These are phyloP conservation scores for Epicampocera succincta DNA, from an alignment of 2,888 invertebrate genomes.

Conservation along the genomic window DNA sequence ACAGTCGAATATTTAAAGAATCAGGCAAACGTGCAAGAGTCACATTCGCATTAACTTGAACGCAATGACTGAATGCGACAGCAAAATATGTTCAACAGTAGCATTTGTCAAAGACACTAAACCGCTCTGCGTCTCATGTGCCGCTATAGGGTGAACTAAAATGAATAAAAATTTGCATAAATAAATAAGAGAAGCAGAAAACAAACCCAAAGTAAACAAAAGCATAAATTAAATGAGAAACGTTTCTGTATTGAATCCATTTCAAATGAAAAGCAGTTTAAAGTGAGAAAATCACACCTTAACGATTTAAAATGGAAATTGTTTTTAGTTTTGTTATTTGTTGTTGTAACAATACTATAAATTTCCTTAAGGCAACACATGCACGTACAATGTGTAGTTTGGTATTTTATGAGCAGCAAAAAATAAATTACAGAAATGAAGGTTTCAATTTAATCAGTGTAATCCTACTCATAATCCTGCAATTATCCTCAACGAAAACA, in stretches of 20 bases:
- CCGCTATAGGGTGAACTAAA: slow-evolving; percentile 50
- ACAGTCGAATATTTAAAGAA: slow-evolving; percentile 73
- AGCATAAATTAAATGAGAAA: slow-evolving; percentile 62
- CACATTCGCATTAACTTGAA: slow-evolving; percentile 15
- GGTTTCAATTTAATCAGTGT: slow-evolving; percentile 67
- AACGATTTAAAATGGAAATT: slow-evolving; percentile 63
- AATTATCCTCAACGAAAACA: slow-evolving; percentile 74
- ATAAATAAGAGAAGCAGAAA: slow-evolving; percentile 75
- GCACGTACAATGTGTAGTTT: slow-evolving; percentile 17
- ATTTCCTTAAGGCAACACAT: neutral
- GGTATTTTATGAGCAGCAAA: slow-evolving; percentile 62
- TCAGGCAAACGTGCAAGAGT: slow-evolving; percentile 54
- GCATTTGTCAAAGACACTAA: slow-evolving; percentile 78
- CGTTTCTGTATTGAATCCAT: slow-evolving; percentile 22
- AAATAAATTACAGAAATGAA: slow-evolving; percentile 70
- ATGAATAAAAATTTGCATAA: slow-evolving; percentile 77
- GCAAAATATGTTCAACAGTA: slow-evolving; percentile 55
- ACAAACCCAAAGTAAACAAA: slow-evolving; percentile 51
- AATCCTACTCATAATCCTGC: slow-evolving; percentile 72
- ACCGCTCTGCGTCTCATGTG: slow-evolving; percentile 53
- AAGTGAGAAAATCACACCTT: slow-evolving; percentile 69
- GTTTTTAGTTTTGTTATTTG: slow-evolving; percentile 38
- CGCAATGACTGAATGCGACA: slow-evolving; percentile 41
- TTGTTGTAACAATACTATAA: slow-evolving; percentile 25
- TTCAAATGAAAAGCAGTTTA: slow-evolving; percentile 45